Evolutionary conservation across 1,140 invertebrate genomes (phyloP), one percentile per base, ranked within the genome.

Genomic region (Trachelipus rathkii): DNA sequence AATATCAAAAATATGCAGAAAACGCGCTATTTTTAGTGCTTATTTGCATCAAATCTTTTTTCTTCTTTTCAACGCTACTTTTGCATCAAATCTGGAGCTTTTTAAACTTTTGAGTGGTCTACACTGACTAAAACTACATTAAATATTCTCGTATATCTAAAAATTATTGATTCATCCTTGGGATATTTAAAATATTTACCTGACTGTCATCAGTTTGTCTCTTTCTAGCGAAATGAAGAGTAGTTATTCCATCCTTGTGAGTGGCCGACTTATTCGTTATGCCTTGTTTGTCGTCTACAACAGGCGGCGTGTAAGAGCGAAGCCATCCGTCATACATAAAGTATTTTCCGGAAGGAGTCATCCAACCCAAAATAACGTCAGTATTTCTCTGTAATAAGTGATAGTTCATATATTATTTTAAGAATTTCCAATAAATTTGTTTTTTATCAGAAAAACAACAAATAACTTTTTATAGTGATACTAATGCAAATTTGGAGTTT

Each of bases 311-410:
- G 77, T 87, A 86, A 0, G 81, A 83, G 10, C 76, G 88, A 46
- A 95, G 90, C 92, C 92, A 96, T 0, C 92, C 92, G 84, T 97
- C 94, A 90, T 94, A 93, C 6, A 95, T 83, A 85, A 94, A 95
- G 46, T 91, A 89, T 21, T 92, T 86, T 86, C 90, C 74, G 87
- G 88, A 72, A 87, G 82, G 86, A 82, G 95, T 93, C 11, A 96
- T 91, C 92, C 93, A 95, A 10, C 94, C 94, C 15, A 97, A 86
- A 10, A 96, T 89, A 0, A 92, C 92, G 83, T 94, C 93, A 0
- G 79, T 92, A 86, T 93, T 90, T 9, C 91, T 88, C 91, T 92
- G 82, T 68, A 83, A 83, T 71, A n/a, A 81, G 45, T 66, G n/a
- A 13, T 44, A 67, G 24, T 43, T 43, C 11, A 76, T 10, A 43